A percentile compares a stretch with the other conserved stretches of the same genome.
Evolutionary conservation across 2,113 vertebrate species (phyloP).

Genomic region (Carassius gibelio): DNA sequence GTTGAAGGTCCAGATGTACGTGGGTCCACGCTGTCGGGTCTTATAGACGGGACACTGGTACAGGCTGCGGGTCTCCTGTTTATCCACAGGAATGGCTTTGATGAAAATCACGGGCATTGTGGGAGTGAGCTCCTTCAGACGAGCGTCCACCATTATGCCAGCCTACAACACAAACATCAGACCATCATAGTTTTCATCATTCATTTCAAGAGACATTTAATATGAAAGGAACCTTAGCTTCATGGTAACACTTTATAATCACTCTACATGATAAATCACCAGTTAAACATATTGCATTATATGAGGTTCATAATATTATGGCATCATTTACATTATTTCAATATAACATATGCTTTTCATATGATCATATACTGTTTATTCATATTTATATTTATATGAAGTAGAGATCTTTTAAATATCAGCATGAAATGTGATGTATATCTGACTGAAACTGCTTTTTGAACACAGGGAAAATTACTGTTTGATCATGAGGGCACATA

Average conservation of each 20-base stretch:
- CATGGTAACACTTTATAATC: too few relatives aligned
- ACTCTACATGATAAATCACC: neutral
- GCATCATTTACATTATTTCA: neutral
- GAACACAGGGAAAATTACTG: neutral
- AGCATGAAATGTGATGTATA: neutral
- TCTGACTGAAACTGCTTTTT: neutral
- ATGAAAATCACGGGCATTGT: conserved; percentile 89
- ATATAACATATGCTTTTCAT: too few relatives aligned
- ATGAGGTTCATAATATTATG: neutral
- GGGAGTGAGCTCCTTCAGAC: conserved; percentile 88
- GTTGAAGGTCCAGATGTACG: conserved; percentile 93
- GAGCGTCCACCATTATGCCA: conserved; percentile 82
- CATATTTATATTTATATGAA: neutral
- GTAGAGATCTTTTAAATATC: neutral
- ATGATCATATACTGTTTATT: neutral
- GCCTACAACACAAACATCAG: conserved; percentile 21
- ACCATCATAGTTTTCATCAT: neutral
- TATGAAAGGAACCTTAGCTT: too few relatives aligned
- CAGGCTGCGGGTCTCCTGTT: conserved; percentile 77
- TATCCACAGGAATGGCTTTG: conserved; percentile 84
- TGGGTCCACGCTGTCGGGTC: conserved; percentile 88
- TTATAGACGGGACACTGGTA: conserved; percentile 93
- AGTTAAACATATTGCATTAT: neutral
- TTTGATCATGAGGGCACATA: neutral
- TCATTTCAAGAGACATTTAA: too few relatives aligned